These are phyloP conservation scores for Solea solea DNA, from an alignment of 2,113 vertebrate genomes.

Conservation along the genomic window DNA sequence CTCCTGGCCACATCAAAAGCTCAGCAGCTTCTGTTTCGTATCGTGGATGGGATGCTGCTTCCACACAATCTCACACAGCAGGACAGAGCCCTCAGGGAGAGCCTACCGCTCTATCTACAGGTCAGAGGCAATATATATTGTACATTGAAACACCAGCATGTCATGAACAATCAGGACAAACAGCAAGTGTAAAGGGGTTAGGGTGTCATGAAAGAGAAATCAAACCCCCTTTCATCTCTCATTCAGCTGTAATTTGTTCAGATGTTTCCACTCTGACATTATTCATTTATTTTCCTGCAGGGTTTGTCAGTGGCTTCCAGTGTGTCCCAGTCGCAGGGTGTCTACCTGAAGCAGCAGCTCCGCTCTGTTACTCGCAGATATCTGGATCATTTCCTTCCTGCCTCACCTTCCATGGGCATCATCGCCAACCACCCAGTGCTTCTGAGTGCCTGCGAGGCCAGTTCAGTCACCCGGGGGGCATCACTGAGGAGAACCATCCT, in stretches of 20 bases:
- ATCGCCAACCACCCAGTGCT: conserved; percentile 89
- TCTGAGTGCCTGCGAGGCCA: conserved; percentile 82
- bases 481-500: conserved; percentile 75
- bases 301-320: conserved; percentile 88
- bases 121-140: conserved; percentile 65
- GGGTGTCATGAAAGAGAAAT: not conserved
- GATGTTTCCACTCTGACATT: not conserved
- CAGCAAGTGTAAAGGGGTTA: not conserved
- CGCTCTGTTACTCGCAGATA: conserved; percentile 87
- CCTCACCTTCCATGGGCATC: conserved; percentile 70
- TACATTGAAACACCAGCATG: not conserved
- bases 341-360: conserved; percentile 90
- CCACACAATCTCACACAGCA: conserved; percentile 91
- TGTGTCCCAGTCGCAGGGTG: conserved; percentile 86
- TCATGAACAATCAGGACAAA: not conserved
- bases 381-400: conserved; percentile 91
- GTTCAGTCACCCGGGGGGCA: conserved; percentile 62
- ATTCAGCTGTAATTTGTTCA: not conserved
- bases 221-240: not conserved
- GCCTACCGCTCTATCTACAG: conserved; percentile 92
- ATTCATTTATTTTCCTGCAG: conserved; percentile 67
- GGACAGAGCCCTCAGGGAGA: conserved; percentile 90
- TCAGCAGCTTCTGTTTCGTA: conserved; percentile 91
- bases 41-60: conserved; percentile 90
- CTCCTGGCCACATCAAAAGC: conserved; percentile 94